Conservation (phyloP, 2,113 vertebrate genomes). For the Pelecanoides urinatrix region DNA sequence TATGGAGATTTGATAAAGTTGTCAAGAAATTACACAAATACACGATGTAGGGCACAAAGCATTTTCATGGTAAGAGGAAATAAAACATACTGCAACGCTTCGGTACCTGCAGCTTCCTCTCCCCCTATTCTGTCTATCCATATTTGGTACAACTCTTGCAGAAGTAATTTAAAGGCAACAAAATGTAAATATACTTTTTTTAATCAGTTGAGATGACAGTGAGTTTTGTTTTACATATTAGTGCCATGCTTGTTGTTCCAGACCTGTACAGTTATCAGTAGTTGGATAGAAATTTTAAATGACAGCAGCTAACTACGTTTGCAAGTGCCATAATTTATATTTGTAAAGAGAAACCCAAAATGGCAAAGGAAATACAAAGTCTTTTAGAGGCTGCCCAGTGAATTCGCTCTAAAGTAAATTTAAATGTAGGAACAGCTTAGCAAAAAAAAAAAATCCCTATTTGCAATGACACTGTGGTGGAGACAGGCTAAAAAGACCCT, state of each 20-base stretch:
- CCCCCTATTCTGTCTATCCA: not conserved
- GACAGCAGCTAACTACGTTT: conserved; percentile 33
- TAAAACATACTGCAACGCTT: not conserved
- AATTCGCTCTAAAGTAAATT: conserved; percentile 37
- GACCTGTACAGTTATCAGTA: conserved; percentile 40
- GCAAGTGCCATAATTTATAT: conserved; percentile 26
- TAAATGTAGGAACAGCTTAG: not conserved
- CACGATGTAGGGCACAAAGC: not conserved
- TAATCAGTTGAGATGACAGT: conserved; percentile 27
- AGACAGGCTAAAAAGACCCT: not conserved
- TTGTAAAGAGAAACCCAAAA: conserved; percentile 55
- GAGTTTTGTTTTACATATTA: conserved; percentile 46
- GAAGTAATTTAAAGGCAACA: conserved; percentile 30
- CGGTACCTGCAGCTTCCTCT: not conserved
- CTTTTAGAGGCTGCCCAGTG: conserved; percentile 33
- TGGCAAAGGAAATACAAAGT: conserved; percentile 23
- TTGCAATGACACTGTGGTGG: not conserved
- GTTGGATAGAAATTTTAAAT: conserved; percentile 50
- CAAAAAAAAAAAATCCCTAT: not conserved
- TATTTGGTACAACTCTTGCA: not conserved
- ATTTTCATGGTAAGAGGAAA: not conserved
- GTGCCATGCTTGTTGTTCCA: conserved; percentile 44
- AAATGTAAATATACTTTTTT: conserved; percentile 18
- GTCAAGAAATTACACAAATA: not conserved
- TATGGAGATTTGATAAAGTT: not conserved